Base-by-base conservation (phyloP, 2,888 invertebrate genomes). In the Podabrus alpinus region DNA sequence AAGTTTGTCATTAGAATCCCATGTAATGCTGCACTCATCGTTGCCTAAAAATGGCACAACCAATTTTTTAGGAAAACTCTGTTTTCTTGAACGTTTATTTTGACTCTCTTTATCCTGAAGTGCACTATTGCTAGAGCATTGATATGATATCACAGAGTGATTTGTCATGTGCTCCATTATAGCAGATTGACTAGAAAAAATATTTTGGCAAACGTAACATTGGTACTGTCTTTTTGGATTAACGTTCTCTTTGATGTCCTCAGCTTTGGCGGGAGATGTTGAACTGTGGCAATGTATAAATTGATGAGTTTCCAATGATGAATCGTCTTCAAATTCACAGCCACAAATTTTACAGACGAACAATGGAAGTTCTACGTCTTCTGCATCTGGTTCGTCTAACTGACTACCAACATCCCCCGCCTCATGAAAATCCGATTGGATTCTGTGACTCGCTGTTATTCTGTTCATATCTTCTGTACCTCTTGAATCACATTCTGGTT, bases 381-480 rank as follows among this genome's bases (percentile, higher is more conserved):
- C 88, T 74, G 83, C 84, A 75, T 83, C 84, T 77, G 83, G 83
- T 79, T 87, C 86, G 80, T 86, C 86, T 77, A 82, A 82, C 77
- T 84, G 85, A 81, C 83, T 85, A 82, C 86, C 87, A 83, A 87
- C 88, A 87, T 88, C 90, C 88, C 90, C 90, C 90, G 90, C 90
- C 88, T 91, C 90, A 90, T 88, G 90, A 90, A 90, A 90, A 90
- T 90, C 90, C 90, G 87, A 87, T 84, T 87, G 86, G 68, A 87
- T 85, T 73, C 86, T 83, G 74, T 87, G 87, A 75, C 81, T 85
- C 76, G 85, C 80, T 77, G 82, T 83, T 24, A 85, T 73, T 73
- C 87, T 83, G 72, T 83, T 84, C 85, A 87, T 85, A 61, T 87
- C 86, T 80, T 86, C 86, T 69, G 83, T 88, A 83, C 88, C 88